Conservation (phyloP, 2,113 vertebrate species). For the Myiozetetes cayanensis region DNA sequence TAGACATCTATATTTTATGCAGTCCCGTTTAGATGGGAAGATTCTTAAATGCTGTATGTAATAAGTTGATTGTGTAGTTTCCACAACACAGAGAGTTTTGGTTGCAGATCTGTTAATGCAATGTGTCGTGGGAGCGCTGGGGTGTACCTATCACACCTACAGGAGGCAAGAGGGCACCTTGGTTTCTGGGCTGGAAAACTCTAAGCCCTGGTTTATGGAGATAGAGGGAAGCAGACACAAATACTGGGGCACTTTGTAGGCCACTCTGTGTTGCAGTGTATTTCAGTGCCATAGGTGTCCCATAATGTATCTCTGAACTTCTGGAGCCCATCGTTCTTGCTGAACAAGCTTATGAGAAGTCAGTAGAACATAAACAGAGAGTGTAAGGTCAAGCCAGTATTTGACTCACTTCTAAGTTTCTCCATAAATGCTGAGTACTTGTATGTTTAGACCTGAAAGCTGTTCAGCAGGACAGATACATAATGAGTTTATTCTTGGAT, state of each 20-base stretch:
- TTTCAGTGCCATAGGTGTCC: no score
- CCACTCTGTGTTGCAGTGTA: neutral
- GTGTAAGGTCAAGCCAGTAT: fast-evolving
- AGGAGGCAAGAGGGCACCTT: neutral
- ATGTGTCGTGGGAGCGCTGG: neutral
- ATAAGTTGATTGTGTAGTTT: neutral
- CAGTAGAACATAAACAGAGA: neutral
- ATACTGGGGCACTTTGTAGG: neutral
- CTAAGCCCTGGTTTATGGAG: neutral
- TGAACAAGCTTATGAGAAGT: neutral
- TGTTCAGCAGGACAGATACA: neutral
- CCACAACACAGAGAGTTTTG: neutral
- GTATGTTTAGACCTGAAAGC: neutral
- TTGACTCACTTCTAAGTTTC: neutral
- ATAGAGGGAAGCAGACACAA: neutral
- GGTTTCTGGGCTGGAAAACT: neutral
- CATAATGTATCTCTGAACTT: neutral
- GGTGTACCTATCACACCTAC: neutral
- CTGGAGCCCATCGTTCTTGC: neutral
- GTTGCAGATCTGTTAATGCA: neutral
- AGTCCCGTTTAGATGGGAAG: neutral
- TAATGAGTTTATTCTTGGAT: neutral
- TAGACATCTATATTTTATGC: neutral
- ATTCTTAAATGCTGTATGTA: neutral
- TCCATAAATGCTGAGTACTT: neutral